Evolutionary conservation across 2,797 vertebrate species (phyloP).

Genomic region (Heliangelus exortis): DNA sequence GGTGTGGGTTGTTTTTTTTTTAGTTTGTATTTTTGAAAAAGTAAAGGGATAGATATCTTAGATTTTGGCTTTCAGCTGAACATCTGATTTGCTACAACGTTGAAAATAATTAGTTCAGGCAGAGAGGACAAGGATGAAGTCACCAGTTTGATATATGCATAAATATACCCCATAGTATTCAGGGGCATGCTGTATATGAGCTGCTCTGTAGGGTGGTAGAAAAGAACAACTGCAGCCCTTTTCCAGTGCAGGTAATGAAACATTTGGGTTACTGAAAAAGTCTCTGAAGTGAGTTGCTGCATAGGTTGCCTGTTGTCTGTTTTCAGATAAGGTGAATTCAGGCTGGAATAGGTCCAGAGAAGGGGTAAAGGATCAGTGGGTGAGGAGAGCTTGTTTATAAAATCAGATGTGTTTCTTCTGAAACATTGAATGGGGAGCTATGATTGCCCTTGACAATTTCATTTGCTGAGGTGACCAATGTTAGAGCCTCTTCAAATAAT

Average conservation of each 20-base stretch:
- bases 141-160: not conserved
- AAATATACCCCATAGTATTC: not conserved
- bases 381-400: not conserved
- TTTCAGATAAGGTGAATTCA: not conserved
- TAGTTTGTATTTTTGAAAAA: accelerated
- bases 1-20: not conserved
- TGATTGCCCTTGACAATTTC: not conserved
- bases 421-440: not conserved
- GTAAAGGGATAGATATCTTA: not conserved
- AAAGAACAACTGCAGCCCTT: not conserved
- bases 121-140: not conserved
- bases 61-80: not conserved
- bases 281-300: not conserved
- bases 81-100: not conserved
- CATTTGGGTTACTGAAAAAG: not conserved
- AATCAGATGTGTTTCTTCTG: not conserved
- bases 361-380: not conserved
- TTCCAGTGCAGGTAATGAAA: not conserved
- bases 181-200: not conserved
- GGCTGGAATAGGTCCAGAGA: not conserved
- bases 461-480: not conserved
- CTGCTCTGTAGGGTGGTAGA: not conserved
- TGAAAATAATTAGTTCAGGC: not conserved
- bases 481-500: not conserved
- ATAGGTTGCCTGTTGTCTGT: not conserved